Percentiles rank a stretch among this genome's conserved stretches.
Conservation (phyloP, 2,113 vertebrate genomes). For the Callocephalon fimbriatum region DNA sequence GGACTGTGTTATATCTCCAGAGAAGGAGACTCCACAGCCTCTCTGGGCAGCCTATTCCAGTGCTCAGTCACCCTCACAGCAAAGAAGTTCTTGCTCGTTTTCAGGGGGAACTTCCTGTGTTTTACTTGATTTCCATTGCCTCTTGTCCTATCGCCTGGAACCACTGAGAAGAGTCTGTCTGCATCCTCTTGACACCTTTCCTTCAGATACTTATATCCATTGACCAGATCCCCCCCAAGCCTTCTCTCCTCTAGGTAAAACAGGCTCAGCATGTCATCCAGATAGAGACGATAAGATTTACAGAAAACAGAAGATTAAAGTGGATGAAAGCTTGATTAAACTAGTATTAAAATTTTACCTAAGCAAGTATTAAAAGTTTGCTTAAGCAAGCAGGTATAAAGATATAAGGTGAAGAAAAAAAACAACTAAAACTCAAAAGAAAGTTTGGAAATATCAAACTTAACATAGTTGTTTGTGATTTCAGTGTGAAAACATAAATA, state of each 20-base stretch:
- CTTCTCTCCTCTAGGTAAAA: not conserved
- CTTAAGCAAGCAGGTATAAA: not conserved
- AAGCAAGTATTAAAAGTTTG: not conserved
- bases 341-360: not conserved
- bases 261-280: not conserved
- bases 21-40: not conserved
- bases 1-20: not conserved
- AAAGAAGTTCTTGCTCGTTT: not conserved
- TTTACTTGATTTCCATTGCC: not conserved
- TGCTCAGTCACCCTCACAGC: not conserved
- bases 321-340: not conserved
- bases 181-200: not conserved
- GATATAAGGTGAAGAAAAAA: not conserved
- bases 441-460: not conserved
- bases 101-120: not conserved
- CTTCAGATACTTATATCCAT: not conserved
- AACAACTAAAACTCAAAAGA: not conserved
- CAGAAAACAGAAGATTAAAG: not conserved
- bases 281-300: not conserved
- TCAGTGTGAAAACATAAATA: not conserved
- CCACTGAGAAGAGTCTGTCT: not conserved
- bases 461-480: not conserved
- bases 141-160: not conserved
- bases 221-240: not conserved
- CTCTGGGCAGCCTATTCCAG: not conserved